A percentile compares a stretch with the other conserved stretches of the same genome.
Conservation (phyloP, 2,113 vertebrate genomes). For the Apodemus speciosus region DNA sequence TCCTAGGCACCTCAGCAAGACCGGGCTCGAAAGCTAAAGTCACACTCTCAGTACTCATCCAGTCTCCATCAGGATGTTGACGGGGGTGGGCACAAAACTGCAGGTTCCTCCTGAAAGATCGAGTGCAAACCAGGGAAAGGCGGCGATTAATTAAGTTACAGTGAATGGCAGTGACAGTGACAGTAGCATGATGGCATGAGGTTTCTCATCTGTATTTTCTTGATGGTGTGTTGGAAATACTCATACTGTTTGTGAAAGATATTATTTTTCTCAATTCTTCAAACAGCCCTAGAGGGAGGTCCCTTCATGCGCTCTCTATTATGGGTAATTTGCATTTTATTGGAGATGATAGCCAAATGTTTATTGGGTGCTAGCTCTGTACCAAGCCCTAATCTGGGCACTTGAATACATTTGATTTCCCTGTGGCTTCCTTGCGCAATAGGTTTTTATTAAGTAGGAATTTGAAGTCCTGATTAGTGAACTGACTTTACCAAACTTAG, state of each 20-base stretch:
- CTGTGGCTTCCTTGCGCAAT: not conserved
- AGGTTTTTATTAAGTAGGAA: not conserved
- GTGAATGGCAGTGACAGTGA: not conserved
- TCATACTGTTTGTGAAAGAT: not conserved
- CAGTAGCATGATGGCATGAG: not conserved
- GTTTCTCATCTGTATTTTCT: not conserved
- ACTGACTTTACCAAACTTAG: not conserved
- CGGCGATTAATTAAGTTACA: not conserved
- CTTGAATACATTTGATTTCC: not conserved
- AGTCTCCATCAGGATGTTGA: not conserved
- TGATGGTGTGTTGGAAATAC: not conserved
- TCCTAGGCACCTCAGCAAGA: not conserved
- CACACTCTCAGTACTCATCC: not conserved
- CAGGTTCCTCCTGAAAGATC: constrained; percentile 7
- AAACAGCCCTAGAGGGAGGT: not conserved
- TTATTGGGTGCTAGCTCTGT: not conserved
- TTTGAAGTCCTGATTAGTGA: not conserved
- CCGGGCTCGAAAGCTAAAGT: not conserved
- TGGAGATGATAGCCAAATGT: not conserved
- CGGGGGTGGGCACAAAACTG: not conserved
- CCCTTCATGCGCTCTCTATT: not conserved
- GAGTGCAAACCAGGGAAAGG: not conserved
- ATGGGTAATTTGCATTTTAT: not conserved
- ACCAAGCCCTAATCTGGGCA: not conserved
- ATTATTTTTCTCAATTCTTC: not conserved